phyloP scores from a whole-genome alignment of 1,140 invertebrate genomes.

The Ceratosolen solmsi region DNA sequence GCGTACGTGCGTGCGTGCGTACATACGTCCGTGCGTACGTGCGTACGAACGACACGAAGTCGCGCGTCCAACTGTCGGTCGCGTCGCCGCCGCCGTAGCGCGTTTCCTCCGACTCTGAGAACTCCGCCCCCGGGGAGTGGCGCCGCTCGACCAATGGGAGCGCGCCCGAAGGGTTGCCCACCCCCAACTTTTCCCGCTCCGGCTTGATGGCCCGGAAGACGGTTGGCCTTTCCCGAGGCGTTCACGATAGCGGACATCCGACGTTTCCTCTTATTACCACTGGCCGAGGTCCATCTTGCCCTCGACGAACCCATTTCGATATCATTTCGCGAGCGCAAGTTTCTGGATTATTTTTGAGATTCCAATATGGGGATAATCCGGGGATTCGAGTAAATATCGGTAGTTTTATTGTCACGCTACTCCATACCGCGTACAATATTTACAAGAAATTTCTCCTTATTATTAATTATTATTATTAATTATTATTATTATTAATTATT shows the following conservation, averaged over 20 bases:
- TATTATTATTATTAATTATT: no score
- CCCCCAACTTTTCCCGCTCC: slow-evolving; percentile 38
- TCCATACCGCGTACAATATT: no score
- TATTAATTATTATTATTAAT: no score
- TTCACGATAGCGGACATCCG: no score
- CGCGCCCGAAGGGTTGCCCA: slow-evolving; percentile 57
- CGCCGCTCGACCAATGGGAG: slow-evolving; percentile 63
- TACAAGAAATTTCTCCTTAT: no score
- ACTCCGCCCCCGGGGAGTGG: slow-evolving; percentile 70
- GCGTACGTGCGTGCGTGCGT: slow-evolving; percentile 42
- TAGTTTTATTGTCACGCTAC: no score
- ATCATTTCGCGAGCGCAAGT: no score
- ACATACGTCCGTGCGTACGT: no score
- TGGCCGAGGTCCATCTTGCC: background rate
- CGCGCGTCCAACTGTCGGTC: slow-evolving; percentile 63
- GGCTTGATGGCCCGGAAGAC: background rate
- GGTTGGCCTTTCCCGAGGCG: slow-evolving; percentile 3
- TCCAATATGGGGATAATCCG: no score
- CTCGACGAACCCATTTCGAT: no score
- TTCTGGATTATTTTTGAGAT: no score
- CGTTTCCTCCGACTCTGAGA: slow-evolving; percentile 50
- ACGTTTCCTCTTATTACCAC: background rate
- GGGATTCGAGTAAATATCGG: no score
- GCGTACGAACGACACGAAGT: slow-evolving; percentile 64
- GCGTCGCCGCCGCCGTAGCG: slow-evolving; percentile 47